Percentiles rank a stretch among this genome's conserved stretches.
phyloP scores from a whole-genome alignment of 1,140 invertebrate species.

The Drosophila ironensis region DNA sequence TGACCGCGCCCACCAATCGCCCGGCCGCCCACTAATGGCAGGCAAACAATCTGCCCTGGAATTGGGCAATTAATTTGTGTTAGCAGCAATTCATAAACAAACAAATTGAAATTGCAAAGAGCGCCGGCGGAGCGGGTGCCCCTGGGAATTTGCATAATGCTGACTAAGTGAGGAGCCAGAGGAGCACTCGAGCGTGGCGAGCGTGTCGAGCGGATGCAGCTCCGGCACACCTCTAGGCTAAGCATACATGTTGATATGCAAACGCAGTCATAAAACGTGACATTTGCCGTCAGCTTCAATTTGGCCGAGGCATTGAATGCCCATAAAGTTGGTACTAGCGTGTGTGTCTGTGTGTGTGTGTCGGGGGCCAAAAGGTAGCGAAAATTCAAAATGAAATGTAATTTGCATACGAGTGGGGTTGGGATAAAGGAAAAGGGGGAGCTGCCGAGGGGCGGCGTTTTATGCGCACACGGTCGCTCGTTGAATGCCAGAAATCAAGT shows the following conservation, averaged over 20 bases:
- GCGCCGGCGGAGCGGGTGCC: background rate
- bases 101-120: slow-evolving; percentile 54
- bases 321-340: slow-evolving; percentile 38
- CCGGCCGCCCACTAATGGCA: slow-evolving; percentile 5
- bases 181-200: slow-evolving; percentile 18
- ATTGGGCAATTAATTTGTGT: slow-evolving; percentile 46
- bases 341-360: slow-evolving; percentile 5
- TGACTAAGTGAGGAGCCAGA: slow-evolving; percentile 31
- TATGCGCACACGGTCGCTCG: slow-evolving; percentile 39
- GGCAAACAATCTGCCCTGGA: slow-evolving; percentile 9
- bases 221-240: background rate
- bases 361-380: slow-evolving; percentile 60
- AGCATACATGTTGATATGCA: slow-evolving; percentile 61
- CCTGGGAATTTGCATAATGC: slow-evolving; percentile 66
- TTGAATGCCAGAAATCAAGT: slow-evolving; percentile 38
- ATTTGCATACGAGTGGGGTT: slow-evolving; percentile 52
- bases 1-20: slow-evolving; percentile 10
- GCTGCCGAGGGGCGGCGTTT: slow-evolving; percentile 37
- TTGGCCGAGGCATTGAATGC: slow-evolving; percentile 55
- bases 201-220: slow-evolving; percentile 20
- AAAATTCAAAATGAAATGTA: slow-evolving; percentile 65
- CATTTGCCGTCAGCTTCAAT: slow-evolving; percentile 66
- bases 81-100: slow-evolving; percentile 41
- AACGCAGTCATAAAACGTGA: slow-evolving; percentile 72
- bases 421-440: background rate